Evolutionary conservation across 2,888 invertebrate genomes (phyloP).

Genomic region (Zelleria hepariella): DNA sequence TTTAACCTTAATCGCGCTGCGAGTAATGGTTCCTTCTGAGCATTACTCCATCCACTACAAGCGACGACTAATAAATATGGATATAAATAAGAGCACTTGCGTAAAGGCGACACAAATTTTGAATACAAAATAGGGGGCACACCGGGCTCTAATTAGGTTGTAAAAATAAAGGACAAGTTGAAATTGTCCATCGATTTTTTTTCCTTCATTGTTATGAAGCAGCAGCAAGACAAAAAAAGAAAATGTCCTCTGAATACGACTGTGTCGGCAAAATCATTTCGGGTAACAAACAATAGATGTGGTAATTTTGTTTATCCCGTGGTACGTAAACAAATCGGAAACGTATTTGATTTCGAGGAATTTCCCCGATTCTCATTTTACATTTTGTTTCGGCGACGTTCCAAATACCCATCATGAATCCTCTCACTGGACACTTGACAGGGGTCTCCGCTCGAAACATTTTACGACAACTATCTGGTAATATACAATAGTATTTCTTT

Average conservation of each 20-base stretch:
- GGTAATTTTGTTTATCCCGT: background rate
- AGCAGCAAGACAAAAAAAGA: no score
- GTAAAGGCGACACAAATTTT: conserved; percentile 19
- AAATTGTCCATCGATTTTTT: no score
- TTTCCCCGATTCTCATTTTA: conserved; percentile 18
- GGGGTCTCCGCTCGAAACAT: conserved; percentile 1
- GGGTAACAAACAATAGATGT: no score
- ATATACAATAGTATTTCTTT: background rate
- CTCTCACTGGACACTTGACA: conserved; percentile 4
- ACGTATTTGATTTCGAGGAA: conserved; percentile 25
- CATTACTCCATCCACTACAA: conserved; percentile 21
- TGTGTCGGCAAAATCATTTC: no score
- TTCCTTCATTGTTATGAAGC: no score
- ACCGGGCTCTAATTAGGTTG: background rate
- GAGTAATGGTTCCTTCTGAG: conserved; percentile 32
- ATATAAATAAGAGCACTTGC: conserved; percentile 27
- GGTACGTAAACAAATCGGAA: conserved; percentile 13
- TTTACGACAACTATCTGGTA: conserved; percentile 2
- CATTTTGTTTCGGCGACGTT: background rate
- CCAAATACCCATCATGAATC: conserved; percentile 6
- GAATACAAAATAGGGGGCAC: conserved; percentile 17
- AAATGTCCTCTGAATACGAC: no score
- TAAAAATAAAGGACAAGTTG: background rate
- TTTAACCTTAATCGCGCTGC: conserved; percentile 31
- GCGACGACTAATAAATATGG: conserved; percentile 38